Evolutionary conservation across 2,797 vertebrate species (phyloP).

Genomic region (Intellagama lesueurii): DNA sequence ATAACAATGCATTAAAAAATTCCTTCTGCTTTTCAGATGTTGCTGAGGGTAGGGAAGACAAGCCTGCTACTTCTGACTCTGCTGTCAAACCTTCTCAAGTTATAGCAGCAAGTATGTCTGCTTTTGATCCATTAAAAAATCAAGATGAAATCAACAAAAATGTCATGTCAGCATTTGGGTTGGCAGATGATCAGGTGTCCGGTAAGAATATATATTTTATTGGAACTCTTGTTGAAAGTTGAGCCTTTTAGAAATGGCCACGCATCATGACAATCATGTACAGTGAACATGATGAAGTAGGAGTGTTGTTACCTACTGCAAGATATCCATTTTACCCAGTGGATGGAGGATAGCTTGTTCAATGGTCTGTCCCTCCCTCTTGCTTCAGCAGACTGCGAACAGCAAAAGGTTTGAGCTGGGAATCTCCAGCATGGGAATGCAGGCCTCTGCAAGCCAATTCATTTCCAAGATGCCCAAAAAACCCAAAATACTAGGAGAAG

Average conservation of each 20-base stretch:
- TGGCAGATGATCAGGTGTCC: slow-evolving; percentile 93
- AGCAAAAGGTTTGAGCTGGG: too few species aligned
- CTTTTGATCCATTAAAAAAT: slow-evolving; percentile 98
- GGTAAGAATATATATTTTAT: slow-evolving; percentile 78
- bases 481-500: too few species aligned
- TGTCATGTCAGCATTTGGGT: slow-evolving; percentile 96
- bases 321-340: too few species aligned
- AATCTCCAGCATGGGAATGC: too few species aligned
- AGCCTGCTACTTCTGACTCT: slow-evolving; percentile 86
- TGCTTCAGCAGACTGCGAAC: too few species aligned
- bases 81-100: slow-evolving; percentile 91
- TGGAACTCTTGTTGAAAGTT: slow-evolving; percentile 19
- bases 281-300: background rate
- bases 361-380: too few species aligned
- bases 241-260: background rate
- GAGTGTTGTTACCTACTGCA: too few species aligned
- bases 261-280: slow-evolving; percentile 25
- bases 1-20: background rate
- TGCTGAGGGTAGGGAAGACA: slow-evolving; percentile 91
- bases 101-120: slow-evolving; percentile 98
- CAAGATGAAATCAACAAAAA: slow-evolving; percentile 99
- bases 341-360: too few species aligned
- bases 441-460: too few species aligned
- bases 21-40: slow-evolving; percentile 79
- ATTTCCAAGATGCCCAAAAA: too few species aligned